Evolutionary conservation across 2,888 invertebrate species (phyloP).

Genomic region (Rhopalosiphum nymphaeae): DNA sequence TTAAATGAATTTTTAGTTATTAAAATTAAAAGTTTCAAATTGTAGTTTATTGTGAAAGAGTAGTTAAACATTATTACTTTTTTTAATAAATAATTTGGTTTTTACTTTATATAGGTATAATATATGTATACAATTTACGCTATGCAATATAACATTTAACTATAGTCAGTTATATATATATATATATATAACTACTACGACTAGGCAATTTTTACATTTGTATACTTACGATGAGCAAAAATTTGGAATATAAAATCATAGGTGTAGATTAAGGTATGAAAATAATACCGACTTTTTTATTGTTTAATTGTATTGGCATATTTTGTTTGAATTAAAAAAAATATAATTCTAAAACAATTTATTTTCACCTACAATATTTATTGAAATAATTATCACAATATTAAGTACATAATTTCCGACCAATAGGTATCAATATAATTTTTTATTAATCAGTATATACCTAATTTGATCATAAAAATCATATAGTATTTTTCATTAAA

Average conservation of each 20-base stretch:
- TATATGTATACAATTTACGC: neutral
- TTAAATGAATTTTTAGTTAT: neutral
- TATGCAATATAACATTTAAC: neutral
- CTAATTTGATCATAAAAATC: neutral
- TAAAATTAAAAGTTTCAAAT: neutral
- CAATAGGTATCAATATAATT: neutral
- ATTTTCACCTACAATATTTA: neutral
- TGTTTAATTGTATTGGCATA: neutral
- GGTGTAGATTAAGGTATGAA: neutral
- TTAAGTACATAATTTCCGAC: neutral
- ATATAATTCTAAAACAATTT: neutral
- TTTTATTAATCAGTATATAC: neutral
- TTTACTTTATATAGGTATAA: neutral
- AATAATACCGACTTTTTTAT: neutral
- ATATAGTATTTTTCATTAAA: slow-evolving; percentile 36
- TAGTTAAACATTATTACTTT: neutral
- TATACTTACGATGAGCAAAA: neutral
- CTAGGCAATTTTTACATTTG: neutral
- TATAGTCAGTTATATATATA: neutral
- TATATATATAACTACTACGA: neutral
- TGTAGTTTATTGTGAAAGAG: neutral
- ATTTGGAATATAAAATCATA: neutral
- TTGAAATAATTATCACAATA: neutral
- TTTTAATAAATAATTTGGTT: neutral
- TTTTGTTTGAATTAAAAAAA: neutral